Percentiles rank a stretch among this genome's conserved stretches.
These are phyloP conservation scores for Cybosia mesomella DNA, from an alignment of 2,888 invertebrate genomes.

Conservation along the genomic window DNA sequence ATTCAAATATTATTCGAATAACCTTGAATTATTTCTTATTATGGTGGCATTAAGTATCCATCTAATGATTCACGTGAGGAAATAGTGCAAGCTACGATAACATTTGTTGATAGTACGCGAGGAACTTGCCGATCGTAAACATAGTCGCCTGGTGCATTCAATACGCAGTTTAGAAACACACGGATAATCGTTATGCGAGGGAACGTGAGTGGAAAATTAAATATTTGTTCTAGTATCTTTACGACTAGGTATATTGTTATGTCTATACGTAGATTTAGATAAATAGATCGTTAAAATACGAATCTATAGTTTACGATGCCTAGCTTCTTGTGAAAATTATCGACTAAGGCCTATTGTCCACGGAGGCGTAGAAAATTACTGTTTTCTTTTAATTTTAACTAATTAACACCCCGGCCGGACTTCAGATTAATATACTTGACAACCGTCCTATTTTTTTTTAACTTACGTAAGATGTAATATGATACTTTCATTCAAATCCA, in stretches of 20 bases:
- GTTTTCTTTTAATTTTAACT: too few relatives aligned
- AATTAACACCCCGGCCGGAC: too few relatives aligned
- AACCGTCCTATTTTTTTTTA: too few relatives aligned
- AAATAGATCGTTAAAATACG: not conserved
- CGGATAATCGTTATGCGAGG: conserved; percentile 8
- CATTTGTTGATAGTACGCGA: conserved; percentile 34
- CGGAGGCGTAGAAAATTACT: too few relatives aligned
- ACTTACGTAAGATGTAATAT: too few relatives aligned
- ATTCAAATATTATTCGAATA: too few relatives aligned
- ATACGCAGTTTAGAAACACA: conserved; percentile 27
- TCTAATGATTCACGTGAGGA: conserved; percentile 3
- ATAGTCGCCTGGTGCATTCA: conserved; percentile 15
- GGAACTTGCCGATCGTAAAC: conserved; percentile 46
- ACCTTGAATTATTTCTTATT: too few relatives aligned
- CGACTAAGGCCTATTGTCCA: too few relatives aligned
- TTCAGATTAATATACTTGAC: too few relatives aligned
- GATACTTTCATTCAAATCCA: too few relatives aligned
- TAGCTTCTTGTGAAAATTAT: not conserved
- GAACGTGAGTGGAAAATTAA: conserved; percentile 5
- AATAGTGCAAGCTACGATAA: conserved; percentile 23
- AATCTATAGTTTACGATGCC: not conserved
- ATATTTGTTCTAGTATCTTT: not conserved
- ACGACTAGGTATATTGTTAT: not conserved
- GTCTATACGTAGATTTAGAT: not conserved
- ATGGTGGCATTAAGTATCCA: not conserved